Percentiles rank a stretch among this genome's conserved stretches.
Evolutionary conservation across 1,140 invertebrate genomes (phyloP).

Genomic region (Drosophila bocki): DNA sequence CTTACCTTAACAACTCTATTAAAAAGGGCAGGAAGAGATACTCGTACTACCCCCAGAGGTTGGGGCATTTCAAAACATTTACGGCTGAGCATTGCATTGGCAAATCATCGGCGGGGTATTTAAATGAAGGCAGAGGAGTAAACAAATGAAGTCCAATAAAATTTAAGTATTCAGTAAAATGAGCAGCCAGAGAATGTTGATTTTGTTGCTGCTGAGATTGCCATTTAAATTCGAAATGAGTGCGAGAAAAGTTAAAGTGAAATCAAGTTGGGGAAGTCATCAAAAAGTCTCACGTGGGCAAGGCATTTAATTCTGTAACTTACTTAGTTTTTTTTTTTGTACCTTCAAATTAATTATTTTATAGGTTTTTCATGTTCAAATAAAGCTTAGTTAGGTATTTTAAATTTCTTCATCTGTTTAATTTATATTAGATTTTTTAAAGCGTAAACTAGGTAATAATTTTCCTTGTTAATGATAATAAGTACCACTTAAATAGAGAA

Average conservation of each 20-base stretch:
- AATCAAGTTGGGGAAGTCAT: background rate
- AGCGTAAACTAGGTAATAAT: too few relatives aligned
- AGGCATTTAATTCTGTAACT: background rate
- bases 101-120: slow-evolving; percentile 47
- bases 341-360: background rate
- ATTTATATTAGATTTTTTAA: too few relatives aligned
- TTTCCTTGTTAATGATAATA: too few relatives aligned
- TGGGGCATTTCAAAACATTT: slow-evolving; percentile 67
- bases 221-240: slow-evolving; percentile 33
- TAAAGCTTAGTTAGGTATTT: background rate
- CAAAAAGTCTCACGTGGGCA: background rate
- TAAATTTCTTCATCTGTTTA: background rate
- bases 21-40: slow-evolving; percentile 29
- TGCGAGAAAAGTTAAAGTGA: slow-evolving; percentile 21
- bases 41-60: slow-evolving; percentile 22
- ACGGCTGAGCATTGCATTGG: slow-evolving; percentile 31
- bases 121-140: slow-evolving; percentile 48
- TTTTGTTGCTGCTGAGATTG: slow-evolving; percentile 33
- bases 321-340: background rate
- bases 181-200: slow-evolving; percentile 19
- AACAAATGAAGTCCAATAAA: slow-evolving; percentile 72
- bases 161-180: slow-evolving; percentile 54
- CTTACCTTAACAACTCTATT: slow-evolving; percentile 75
- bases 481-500: too few relatives aligned
- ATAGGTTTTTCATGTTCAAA: background rate